Base-by-base conservation (phyloP, 2,888 invertebrate genomes). In the Hypomecis punctinalis region DNA sequence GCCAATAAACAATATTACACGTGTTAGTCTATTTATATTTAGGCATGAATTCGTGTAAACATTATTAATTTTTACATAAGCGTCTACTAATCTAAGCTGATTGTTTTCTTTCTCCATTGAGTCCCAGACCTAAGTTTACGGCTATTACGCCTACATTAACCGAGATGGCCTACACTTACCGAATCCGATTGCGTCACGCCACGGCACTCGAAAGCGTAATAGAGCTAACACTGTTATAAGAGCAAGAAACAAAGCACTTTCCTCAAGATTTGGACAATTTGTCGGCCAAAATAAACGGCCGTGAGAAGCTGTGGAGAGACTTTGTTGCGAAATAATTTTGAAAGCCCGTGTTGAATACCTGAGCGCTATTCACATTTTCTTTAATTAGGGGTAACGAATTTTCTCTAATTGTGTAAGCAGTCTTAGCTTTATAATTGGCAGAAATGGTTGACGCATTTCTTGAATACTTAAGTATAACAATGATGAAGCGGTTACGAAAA, bases 181-280 rank as follows among this genome's bases (percentile, higher is more conserved):
- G 60, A 68, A 60, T 62, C 48, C 39, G 78, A 82, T 90, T 91
- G 84, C 90, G 82, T 90, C 89, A 91, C 80, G 77, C 68, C 66
- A 80, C 51, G 47, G 39, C 55, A 39, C 48, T 85, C 78, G 89
- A 91, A 90, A 91, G 89, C 81, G 86, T 85, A 85, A 88, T 88
- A 80, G 81, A 76, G 68, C 74, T 67, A 67, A 68, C 69, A 78
- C 77, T 84, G 81, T 84, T 85, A 84, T 81, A 85, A 84, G 81
- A 86, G 80, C 80, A 80, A 82, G 79, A 80, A 79, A 86, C 77
- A 83, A 83, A 85, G 78, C 82, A 88, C 90, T 90, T 90, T 90
- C 90, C 80, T 83, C 76, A 75, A 65, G 47, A 65, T 57, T 67
- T 46, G 51, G 35, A 54, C 60, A 63, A 68, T 63, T 65, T 58